A percentile compares a stretch with the other conserved stretches of the same genome.
phyloP scores from a whole-genome alignment of 2,888 invertebrate genomes.

The Agonopterix heracliana region DNA sequence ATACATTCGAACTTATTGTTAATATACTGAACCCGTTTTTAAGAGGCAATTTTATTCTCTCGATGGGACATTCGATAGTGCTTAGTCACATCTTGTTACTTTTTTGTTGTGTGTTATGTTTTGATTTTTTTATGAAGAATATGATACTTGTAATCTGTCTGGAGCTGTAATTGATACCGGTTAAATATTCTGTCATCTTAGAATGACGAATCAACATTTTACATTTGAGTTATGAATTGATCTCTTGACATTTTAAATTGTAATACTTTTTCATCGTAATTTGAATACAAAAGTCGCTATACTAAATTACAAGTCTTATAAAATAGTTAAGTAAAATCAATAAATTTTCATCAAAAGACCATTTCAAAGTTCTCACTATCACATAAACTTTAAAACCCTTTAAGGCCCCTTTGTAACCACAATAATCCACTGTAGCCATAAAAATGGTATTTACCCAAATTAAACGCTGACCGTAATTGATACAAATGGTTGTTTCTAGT shows the following conservation, averaged over 20 bases:
- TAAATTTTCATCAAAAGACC: conserved; percentile 8
- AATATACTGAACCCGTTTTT: conserved; percentile 53
- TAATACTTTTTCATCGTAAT: too few species aligned
- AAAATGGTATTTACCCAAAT: conserved; percentile 72
- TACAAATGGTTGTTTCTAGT: conserved; percentile 71
- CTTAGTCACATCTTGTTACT: conserved; percentile 42
- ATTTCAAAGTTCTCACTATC: conserved; percentile 15
- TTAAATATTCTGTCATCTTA: conserved; percentile 11
- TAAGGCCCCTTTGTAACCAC: conserved; percentile 36
- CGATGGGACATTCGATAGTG: conserved; percentile 60
- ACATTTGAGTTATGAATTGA: neutral
- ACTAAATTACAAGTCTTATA: neutral
- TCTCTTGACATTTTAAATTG: too few species aligned
- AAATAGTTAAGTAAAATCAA: neutral
- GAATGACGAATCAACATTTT: conserved; percentile 8
- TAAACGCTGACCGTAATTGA: conserved; percentile 66
- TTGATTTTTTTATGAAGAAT: conserved; percentile 23
- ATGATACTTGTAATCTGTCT: conserved; percentile 26
- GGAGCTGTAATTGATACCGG: conserved; percentile 17
- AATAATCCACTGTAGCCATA: conserved; percentile 59
- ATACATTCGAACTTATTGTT: conserved; percentile 54
- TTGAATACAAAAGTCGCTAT: too few species aligned
- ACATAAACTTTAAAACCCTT: conserved; percentile 63
- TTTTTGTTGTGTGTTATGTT: conserved; percentile 28
- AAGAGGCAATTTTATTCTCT: conserved; percentile 65